Base-by-base conservation (phyloP, 1,140 invertebrate genomes). In the Hylyphantes graminicola region DNA sequence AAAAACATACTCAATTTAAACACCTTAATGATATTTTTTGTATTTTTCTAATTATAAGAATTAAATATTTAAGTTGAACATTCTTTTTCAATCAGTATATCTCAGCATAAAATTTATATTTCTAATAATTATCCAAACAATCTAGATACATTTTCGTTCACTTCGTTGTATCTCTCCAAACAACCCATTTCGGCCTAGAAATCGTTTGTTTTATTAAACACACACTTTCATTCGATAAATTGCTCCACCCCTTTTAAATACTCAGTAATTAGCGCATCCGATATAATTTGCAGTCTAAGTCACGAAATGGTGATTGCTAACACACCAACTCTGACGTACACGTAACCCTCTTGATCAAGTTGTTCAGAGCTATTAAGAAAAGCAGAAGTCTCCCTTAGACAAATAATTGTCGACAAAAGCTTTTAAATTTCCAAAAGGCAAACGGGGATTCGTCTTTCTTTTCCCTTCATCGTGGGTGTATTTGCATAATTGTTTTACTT, bases 201-300 rank as follows among this genome's bases (percentile, higher is more conserved):
- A 35, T 35, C 1, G 35, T 35, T 35, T 35, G 5, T 35, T 35
- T 35, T 1, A 35, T 35, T 35, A 35, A 35, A 35, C 5, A 35
- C 1, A 35, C 35, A 35, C 35, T 35, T 5, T 35, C 5, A n/a
- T 21, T 57, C 70, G 70, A 73, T 73, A 73, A n/a, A 73, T 73
- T 73, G 55, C 70, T 21, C 19, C 50, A 51, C 8, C 12, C 67
- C 67, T 2, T 35, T 51, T 53, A 70, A 70, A 50, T 57, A 55
- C 51, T 19, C 51, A 54, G 70, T 19, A 73, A 73, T 73, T 73
- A 73, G 51, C 51, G 54, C 35, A 70, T n/a, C 53, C 53, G 21
- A 57, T 50, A 54, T 73, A 73, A 73, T 73, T 73, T 73, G 70
- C 57, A 73, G 70, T 73, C 70, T 54, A 54, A 73, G 70, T 73